Conservation (phyloP, 2,888 invertebrate species). For the Drosophila colorata region DNA sequence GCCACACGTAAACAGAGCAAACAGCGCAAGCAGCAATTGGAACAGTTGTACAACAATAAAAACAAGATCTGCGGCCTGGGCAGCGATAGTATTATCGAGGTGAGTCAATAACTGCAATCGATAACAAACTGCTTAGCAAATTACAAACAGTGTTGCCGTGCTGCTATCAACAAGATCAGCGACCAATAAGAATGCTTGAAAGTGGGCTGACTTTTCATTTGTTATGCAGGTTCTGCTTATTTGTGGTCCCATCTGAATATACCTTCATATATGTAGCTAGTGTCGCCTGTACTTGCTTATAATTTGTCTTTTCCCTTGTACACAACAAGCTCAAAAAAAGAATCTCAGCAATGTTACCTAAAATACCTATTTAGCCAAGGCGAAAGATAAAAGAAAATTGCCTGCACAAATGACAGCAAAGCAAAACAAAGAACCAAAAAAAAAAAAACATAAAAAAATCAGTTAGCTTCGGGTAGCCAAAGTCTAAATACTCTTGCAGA, state of each 20-base stretch:
- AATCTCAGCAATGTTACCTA: conserved; percentile 32
- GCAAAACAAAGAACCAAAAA: conserved; percentile 35
- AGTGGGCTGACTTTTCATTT: no score
- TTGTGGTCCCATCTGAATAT: neutral
- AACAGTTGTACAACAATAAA: conserved; percentile 79
- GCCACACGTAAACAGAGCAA: conserved; percentile 57
- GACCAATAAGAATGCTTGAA: neutral
- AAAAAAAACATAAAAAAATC: neutral
- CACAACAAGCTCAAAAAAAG: neutral
- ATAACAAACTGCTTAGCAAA: conserved; percentile 10
- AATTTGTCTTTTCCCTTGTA: neutral
- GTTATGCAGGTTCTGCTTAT: neutral
- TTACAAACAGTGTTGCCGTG: no score
- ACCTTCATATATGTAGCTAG: neutral
- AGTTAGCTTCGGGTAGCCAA: neutral
- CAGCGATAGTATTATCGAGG: conserved; percentile 83
- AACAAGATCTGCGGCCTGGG: conserved; percentile 79
- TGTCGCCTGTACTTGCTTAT: neutral
- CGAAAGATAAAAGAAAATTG: conserved; percentile 41
- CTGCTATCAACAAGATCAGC: conserved; percentile 6
- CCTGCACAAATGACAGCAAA: conserved; percentile 33
- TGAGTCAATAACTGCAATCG: conserved; percentile 61
- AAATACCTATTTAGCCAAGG: conserved; percentile 24
- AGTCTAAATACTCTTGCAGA: neutral
- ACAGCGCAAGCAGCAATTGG: conserved; percentile 62